phyloP scores from a whole-genome alignment of 2,888 invertebrate species.

The Phragmatobia fuliginosa region DNA sequence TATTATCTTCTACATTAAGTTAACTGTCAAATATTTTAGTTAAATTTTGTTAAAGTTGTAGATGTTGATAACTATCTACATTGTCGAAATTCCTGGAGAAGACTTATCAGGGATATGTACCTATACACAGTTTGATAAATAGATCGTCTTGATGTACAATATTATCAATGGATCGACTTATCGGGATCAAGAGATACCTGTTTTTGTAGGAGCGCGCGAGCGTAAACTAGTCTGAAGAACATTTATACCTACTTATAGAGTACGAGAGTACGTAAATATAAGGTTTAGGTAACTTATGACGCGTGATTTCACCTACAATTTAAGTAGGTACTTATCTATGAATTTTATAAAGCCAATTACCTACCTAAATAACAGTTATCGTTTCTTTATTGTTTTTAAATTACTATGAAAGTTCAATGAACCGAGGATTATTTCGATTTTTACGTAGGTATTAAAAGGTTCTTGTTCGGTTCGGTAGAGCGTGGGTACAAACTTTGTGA shows the following conservation, averaged over 20 bases:
- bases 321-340: not conserved
- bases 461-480: no score
- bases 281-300: not conserved
- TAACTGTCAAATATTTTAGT: not conserved
- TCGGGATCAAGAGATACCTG: not conserved
- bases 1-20: not conserved
- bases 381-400: not conserved
- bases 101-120: not conserved
- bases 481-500: no score
- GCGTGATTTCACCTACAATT: not conserved
- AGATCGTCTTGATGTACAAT: not conserved
- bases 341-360: not conserved
- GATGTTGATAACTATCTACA: not conserved
- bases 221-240: not conserved
- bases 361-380: not conserved
- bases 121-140: not conserved
- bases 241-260: no score
- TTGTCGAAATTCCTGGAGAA: not conserved
- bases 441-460: not conserved
- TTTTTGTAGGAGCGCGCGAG: not conserved
- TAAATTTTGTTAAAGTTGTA: not conserved
- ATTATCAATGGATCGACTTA: not conserved
- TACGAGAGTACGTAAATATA: not conserved
- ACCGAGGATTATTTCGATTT: not conserved
- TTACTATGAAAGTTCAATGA: not conserved